Evolutionary conservation across 2,113 vertebrate species (phyloP).

Genomic region (Coregonus clupeaformis): DNA sequence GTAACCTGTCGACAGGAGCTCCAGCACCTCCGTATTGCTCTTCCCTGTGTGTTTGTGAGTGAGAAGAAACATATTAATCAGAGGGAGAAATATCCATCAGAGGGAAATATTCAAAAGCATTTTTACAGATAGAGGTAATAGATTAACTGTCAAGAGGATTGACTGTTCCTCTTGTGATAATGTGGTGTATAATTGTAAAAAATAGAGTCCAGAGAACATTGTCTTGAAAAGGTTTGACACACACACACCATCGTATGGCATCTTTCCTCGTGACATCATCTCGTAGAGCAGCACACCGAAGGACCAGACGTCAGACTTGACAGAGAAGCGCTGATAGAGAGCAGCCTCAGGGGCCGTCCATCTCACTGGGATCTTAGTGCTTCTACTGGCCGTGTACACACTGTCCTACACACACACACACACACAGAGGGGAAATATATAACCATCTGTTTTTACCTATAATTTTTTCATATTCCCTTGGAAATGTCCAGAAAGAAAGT

Average conservation of each 20-base stretch:
- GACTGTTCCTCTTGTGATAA: too few relatives aligned
- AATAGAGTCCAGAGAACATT: too few relatives aligned
- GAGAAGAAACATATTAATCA: not conserved
- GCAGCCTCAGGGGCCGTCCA: conserved; percentile 93
- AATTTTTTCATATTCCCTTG: too few relatives aligned
- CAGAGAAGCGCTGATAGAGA: conserved; percentile 80
- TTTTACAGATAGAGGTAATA: too few relatives aligned
- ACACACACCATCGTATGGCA: conserved; percentile 85
- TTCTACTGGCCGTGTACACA: conserved; percentile 84
- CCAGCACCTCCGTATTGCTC: conserved; percentile 86
- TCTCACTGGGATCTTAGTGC: conserved; percentile 86
- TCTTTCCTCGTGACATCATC: conserved; percentile 87
- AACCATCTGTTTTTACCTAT: not conserved
- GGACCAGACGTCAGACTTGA: conserved; percentile 93
- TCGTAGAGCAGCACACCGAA: conserved; percentile 90
- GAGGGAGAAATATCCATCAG: not conserved
- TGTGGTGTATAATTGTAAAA: too few relatives aligned
- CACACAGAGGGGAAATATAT: not conserved
- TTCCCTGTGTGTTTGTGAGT: conserved; percentile 72
- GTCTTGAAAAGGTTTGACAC: too few relatives aligned
- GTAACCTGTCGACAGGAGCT: conserved; percentile 80
- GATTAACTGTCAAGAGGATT: too few relatives aligned
- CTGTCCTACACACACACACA: conserved; percentile 78
- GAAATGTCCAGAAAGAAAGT: too few relatives aligned
- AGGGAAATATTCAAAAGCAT: too few relatives aligned